These are phyloP conservation scores for Uropetala carovei DNA, from an alignment of 2,888 invertebrate genomes.

Conservation along the genomic window DNA sequence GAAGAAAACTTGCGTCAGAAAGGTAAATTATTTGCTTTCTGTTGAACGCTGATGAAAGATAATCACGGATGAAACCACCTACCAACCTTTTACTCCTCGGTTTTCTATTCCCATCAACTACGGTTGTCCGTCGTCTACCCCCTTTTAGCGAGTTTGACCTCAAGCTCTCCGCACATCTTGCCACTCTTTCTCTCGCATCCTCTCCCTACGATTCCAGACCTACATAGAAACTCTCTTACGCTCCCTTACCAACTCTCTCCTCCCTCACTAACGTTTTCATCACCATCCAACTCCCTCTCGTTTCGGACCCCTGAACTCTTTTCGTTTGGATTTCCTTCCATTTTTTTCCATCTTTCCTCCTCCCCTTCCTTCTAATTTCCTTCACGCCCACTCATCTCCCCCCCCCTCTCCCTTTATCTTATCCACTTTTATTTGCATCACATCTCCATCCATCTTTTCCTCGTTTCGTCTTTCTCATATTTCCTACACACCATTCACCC, in stretches of 20 bases:
- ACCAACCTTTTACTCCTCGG: background rate
- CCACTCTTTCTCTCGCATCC: background rate
- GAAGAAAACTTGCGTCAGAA: no score
- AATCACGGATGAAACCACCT: slow-evolving; percentile 27
- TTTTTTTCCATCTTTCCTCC: background rate
- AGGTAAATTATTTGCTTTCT: no score
- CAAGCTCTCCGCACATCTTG: background rate
- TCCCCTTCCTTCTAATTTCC: no score
- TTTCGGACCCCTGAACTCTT: background rate
- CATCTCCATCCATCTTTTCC: no score
- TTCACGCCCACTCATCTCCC: no score
- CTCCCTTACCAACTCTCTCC: background rate
- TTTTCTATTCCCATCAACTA: slow-evolving; percentile 31
- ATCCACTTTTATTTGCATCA: no score
- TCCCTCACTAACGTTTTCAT: background rate
- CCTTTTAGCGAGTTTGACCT: slow-evolving; percentile 55
- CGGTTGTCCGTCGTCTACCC: slow-evolving; percentile 39
- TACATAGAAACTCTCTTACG: slow-evolving; percentile 59
- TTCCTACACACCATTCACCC: background rate
- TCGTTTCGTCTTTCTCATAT: no score
- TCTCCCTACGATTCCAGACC: background rate
- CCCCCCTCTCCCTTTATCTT: no score
- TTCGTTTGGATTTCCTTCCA: background rate
- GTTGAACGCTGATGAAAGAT: background rate
- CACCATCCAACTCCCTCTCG: background rate